Evolutionary conservation across 2,888 invertebrate species (phyloP).

Genomic region (Ligdia adustata): DNA sequence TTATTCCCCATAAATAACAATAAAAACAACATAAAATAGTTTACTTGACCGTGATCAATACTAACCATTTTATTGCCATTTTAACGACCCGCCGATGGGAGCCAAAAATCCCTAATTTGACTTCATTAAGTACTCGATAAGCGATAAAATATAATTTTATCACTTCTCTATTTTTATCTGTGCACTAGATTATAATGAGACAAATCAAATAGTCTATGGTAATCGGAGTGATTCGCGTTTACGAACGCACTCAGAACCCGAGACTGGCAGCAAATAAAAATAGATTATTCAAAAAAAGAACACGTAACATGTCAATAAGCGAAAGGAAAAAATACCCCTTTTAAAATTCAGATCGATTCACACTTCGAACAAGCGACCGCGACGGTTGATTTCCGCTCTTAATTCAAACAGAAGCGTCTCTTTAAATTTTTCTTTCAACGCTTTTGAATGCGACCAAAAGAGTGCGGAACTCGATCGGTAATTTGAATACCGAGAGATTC

Average conservation of each 20-base stretch:
- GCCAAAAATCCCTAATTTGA: conserved; percentile 76
- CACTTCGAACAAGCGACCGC: conserved; percentile 77
- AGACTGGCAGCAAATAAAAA: conserved; percentile 38
- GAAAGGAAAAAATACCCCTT: conserved; percentile 61
- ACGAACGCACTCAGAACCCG: conserved; percentile 37
- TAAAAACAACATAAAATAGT: conserved; percentile 81
- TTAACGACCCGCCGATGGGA: conserved; percentile 71
- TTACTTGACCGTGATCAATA: conserved; percentile 75
- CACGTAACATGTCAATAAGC: conserved; percentile 73
- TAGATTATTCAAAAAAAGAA: conserved; percentile 54
- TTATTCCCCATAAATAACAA: conserved; percentile 81
- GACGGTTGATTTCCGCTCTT: conserved; percentile 83
- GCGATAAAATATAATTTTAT: conserved; percentile 76
- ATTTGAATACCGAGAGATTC: conserved; percentile 73
- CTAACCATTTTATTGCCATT: conserved; percentile 73
- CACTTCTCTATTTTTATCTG: conserved; percentile 19
- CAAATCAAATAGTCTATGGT: conserved; percentile 23
- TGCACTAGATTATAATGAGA: conserved; percentile 15
- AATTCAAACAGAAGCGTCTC: conserved; percentile 76
- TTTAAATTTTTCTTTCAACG: conserved; percentile 66
- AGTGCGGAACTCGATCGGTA: conserved; percentile 73
- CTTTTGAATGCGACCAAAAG: conserved; percentile 60
- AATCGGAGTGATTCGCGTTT: conserved; percentile 42
- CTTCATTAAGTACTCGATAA: conserved; percentile 74
- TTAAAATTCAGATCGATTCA: conserved; percentile 78